Percentiles rank a stretch among this genome's conserved stretches.
Conservation (phyloP, 37 sponge, comb jelly and placozoan genomes). For the Chondrosia reniformis region DNA sequence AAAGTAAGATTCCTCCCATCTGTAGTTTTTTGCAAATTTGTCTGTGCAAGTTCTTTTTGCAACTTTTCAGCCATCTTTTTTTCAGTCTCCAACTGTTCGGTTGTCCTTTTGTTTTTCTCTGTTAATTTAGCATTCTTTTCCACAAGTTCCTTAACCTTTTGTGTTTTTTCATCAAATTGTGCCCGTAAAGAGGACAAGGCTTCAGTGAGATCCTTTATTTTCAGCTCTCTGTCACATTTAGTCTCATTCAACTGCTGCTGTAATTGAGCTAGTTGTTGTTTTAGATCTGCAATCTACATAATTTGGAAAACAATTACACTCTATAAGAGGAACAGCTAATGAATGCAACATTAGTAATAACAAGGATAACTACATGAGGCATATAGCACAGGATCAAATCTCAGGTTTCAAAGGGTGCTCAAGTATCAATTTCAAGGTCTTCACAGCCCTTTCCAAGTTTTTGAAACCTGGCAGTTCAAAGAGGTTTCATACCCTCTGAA, state of each 20-base stretch:
- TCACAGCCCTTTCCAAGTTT: too few relatives aligned
- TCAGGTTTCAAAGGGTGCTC: too few relatives aligned
- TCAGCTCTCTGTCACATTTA: background rate
- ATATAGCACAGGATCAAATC: too few relatives aligned
- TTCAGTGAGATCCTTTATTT: background rate
- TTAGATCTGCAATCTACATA: background rate
- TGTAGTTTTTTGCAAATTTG: background rate
- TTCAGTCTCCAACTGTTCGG: slow-evolving; percentile 10
- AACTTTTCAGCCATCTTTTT: background rate
- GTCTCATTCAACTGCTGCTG: background rate
- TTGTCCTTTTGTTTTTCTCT: background rate
- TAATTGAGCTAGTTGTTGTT: background rate
- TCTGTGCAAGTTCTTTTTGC: background rate
- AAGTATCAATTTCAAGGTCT: too few relatives aligned
- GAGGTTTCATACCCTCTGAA: too few relatives aligned
- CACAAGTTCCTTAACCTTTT: background rate
- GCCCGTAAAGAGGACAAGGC: background rate
- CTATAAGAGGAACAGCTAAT: background rate
- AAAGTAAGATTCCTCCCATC: background rate
- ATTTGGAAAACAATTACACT: background rate
- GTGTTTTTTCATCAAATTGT: background rate
- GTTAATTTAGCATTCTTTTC: background rate
- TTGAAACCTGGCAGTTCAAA: too few relatives aligned
- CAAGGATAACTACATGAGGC: too few relatives aligned
- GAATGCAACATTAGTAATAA: background rate